phyloP scores from a whole-genome alignment of 2,797 vertebrate species.

The Manis crassicaudata region DNA sequence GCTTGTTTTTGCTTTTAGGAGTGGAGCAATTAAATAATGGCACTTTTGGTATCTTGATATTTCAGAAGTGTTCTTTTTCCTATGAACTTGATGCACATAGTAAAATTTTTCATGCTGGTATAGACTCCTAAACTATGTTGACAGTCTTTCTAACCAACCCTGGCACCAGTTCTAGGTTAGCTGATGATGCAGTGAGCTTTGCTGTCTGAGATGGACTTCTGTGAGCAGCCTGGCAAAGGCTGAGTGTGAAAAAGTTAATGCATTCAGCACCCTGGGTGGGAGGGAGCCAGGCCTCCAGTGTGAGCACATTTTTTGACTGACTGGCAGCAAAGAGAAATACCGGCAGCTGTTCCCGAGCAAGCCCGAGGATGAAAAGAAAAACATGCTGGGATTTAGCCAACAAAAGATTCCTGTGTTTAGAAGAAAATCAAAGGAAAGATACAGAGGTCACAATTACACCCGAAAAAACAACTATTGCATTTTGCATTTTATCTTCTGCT shows the following conservation, averaged over 20 bases:
- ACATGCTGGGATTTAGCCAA: conserved; percentile 82
- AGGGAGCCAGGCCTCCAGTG: conserved; percentile 81
- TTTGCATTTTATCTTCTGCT: conserved; percentile 70
- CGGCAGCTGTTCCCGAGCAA: conserved; percentile 85
- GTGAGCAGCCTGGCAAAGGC: conserved; percentile 75
- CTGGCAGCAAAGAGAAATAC: conserved; percentile 83
- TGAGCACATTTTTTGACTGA: conserved; percentile 78
- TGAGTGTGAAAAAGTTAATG: conserved; percentile 76
- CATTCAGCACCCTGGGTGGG: conserved; percentile 80
- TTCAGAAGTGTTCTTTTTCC: conserved; percentile 52
- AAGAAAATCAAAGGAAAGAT: conserved; percentile 83
- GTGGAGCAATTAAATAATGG: conserved; percentile 45
- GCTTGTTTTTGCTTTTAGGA: conserved; percentile 52
- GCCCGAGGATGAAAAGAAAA: conserved; percentile 50
- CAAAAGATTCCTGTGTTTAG: conserved; percentile 73
- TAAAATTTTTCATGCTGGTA: conserved; percentile 61
- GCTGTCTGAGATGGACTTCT: conserved; percentile 62
- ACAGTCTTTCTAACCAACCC: conserved; percentile 14
- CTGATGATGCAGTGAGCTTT: conserved; percentile 60
- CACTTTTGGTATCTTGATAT: conserved; percentile 45
- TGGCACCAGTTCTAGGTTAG: background rate
- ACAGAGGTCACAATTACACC: conserved; percentile 75
- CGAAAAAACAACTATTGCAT: conserved; percentile 69
- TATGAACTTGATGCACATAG: conserved; percentile 11
- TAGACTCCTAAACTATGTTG: conserved; percentile 70